Percentiles rank a stretch among this genome's conserved stretches.
phyloP scores from a whole-genome alignment of 1,140 invertebrate species.

The Microplitis mediator region DNA sequence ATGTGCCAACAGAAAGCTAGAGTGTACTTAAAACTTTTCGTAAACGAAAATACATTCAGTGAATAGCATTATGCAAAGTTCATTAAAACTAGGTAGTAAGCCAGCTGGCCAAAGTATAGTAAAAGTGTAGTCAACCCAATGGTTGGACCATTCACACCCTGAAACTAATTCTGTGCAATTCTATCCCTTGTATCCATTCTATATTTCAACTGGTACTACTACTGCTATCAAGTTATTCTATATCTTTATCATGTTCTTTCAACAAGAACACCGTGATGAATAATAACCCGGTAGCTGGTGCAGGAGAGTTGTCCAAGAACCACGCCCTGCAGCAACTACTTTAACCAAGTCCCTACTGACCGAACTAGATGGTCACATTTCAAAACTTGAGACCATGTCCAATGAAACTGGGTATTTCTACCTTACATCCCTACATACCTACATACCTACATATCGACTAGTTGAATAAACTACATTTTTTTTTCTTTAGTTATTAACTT shows the following conservation, averaged over 20 bases:
- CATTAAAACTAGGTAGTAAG: constrained; percentile 37
- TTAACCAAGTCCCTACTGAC: not conserved
- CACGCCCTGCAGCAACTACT: constrained; percentile 12
- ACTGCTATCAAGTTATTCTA: not conserved
- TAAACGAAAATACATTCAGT: not conserved
- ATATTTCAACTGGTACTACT: too few relatives aligned
- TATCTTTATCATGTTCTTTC: not conserved
- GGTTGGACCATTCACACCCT: not conserved
- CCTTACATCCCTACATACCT: not conserved
- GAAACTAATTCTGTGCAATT: constrained; percentile 8
- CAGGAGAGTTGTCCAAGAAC: constrained; percentile 5
- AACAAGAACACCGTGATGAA: constrained; percentile 7
- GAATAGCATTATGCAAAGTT: constrained; percentile 44
- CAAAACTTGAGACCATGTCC: constrained; percentile 1
- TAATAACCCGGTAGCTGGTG: constrained; percentile 9
- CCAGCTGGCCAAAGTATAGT: too few relatives aligned
- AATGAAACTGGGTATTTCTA: not conserved
- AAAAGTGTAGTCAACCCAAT: not conserved
- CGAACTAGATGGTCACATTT: not conserved
- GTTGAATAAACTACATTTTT: too few relatives aligned
- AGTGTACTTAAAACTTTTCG: not conserved
- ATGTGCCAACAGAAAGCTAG: not conserved
- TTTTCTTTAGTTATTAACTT: too few relatives aligned
- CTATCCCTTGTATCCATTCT: not conserved
- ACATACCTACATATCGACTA: too few relatives aligned